phyloP scores from a whole-genome alignment of 2,113 vertebrate genomes.

The Pogona vitticeps region DNA sequence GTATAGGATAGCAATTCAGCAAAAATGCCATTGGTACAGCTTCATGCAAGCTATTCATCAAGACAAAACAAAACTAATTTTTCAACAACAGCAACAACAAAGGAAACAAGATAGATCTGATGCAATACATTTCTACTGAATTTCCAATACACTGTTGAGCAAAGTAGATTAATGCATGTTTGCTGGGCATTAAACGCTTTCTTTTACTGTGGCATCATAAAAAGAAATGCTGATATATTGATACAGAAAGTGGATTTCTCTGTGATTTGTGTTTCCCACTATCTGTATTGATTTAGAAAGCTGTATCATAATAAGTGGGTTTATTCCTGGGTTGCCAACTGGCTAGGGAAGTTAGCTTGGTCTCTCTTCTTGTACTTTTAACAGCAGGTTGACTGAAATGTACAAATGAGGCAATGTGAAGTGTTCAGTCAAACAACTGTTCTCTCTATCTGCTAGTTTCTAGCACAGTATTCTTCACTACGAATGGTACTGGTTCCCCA shows the following conservation, averaged over 20 bases:
- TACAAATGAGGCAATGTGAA: not conserved
- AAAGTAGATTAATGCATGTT: slow-evolving; percentile 3
- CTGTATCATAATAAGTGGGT: not conserved
- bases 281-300: slow-evolving; percentile 21
- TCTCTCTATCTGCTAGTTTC: not conserved
- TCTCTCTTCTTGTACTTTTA: not conserved
- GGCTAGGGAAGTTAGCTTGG: not conserved
- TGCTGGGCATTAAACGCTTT: not conserved
- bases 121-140: not conserved
- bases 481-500: not conserved
- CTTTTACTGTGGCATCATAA: slow-evolving; percentile 5
- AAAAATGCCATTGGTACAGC: not conserved
- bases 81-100: not conserved
- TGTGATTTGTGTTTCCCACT: not conserved
- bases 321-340: not conserved
- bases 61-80: not conserved
- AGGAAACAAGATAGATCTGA: too few species aligned
- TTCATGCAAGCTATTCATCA: not conserved
- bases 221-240: slow-evolving; percentile 7
- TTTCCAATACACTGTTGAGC: slow-evolving; percentile 8
- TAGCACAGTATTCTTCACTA: not conserved
- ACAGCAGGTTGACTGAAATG: not conserved
- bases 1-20: not conserved
- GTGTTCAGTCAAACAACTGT: not conserved
- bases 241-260: not conserved